Percentiles rank a stretch among this genome's conserved stretches.
Evolutionary conservation across 2,888 invertebrate genomes (phyloP).

Genomic region (Dryadula phaetusa): DNA sequence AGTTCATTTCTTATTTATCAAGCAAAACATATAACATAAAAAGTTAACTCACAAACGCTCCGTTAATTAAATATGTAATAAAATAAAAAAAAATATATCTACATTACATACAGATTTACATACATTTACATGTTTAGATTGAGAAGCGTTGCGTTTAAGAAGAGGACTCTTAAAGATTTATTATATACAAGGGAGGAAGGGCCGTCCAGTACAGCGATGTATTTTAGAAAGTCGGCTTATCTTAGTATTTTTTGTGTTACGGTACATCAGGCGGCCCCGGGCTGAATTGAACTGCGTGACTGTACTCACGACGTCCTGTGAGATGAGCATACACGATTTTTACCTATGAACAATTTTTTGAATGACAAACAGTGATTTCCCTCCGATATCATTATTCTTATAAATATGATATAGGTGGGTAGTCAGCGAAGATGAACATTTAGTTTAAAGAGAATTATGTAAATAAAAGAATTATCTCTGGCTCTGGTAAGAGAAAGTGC

Average conservation of each 20-base stretch:
- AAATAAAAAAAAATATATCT: background rate
- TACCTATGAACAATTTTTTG: conserved; percentile 29
- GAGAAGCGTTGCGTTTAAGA: conserved; percentile 62
- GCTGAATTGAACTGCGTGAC: conserved; percentile 44
- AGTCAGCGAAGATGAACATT: background rate
- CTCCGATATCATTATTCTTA: background rate
- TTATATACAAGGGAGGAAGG: conserved; percentile 79
- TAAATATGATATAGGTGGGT: background rate
- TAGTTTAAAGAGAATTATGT: no score
- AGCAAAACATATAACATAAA: background rate
- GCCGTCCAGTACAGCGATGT: conserved; percentile 68
- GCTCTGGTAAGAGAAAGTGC: no score
- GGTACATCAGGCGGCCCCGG: conserved; percentile 69
- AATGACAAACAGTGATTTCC: conserved; percentile 17
- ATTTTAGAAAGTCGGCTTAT: conserved; percentile 83
- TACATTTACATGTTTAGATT: conserved; percentile 50
- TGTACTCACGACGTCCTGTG: conserved; percentile 38
- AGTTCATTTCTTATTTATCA: background rate
- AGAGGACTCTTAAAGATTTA: conserved; percentile 80
- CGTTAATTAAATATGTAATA: background rate
- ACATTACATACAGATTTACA: no score
- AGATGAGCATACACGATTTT: conserved; percentile 32
- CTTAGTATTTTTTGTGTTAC: conserved; percentile 80
- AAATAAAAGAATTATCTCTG: no score
- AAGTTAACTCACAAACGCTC: background rate